phyloP scores from a whole-genome alignment of 2,113 vertebrate genomes.

The Menidia beryllina region DNA sequence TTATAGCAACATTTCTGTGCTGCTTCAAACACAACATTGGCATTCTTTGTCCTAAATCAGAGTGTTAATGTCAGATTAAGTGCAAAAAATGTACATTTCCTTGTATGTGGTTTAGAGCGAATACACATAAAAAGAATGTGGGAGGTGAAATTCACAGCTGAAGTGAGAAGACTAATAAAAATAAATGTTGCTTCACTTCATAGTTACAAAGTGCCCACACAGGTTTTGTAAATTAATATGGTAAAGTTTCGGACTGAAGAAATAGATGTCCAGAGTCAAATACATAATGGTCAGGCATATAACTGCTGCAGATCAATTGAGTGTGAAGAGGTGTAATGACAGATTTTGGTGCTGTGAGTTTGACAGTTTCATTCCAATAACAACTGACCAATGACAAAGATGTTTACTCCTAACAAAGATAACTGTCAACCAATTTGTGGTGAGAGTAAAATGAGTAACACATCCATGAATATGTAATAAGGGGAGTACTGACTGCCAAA shows the following conservation, averaged over 20 bases:
- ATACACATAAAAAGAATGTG: constrained; percentile 15
- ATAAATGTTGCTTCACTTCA: constrained; percentile 38
- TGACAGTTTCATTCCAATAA: background rate
- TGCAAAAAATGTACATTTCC: background rate
- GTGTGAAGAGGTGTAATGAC: background rate
- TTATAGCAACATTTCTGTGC: background rate
- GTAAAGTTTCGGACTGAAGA: constrained; percentile 2
- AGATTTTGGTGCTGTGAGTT: no score
- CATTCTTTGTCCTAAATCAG: background rate
- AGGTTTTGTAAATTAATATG: background rate
- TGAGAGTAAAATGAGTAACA: no score
- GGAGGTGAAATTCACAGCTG: constrained; percentile 52
- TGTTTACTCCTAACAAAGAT: no score
- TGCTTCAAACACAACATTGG: background rate
- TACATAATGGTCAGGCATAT: background rate
- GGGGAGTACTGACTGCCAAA: background rate
- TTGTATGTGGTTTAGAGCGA: constrained; percentile 15
- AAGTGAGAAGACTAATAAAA: constrained; percentile 51
- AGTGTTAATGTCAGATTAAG: background rate
- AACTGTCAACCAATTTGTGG: no score
- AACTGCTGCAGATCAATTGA: background rate
- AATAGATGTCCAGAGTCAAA: background rate
- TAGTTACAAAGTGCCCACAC: constrained; percentile 47
- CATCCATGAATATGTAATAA: no score
- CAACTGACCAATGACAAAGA: background rate